Conservation (phyloP, 2,888 invertebrate genomes). For the Hirtodrosophila trivittata region DNA sequence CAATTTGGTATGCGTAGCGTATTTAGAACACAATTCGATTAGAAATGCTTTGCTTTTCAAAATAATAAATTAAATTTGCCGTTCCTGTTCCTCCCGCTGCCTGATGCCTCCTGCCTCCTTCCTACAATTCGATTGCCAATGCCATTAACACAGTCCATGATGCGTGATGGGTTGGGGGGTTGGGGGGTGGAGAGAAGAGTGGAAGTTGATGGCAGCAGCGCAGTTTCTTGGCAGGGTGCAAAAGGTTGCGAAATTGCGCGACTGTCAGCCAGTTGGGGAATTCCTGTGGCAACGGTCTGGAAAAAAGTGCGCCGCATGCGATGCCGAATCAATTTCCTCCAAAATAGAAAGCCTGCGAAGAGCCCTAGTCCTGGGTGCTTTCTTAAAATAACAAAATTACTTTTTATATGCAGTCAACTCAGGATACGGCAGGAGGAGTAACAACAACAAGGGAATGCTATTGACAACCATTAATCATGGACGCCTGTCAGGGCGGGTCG, state of each 20-base stretch:
- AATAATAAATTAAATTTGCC: slow-evolving; percentile 82
- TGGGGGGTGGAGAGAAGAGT: neutral
- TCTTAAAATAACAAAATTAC: slow-evolving; percentile 80
- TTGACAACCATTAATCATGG: slow-evolving; percentile 85
- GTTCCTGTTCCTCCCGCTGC: slow-evolving; percentile 26
- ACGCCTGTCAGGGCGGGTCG: slow-evolving; percentile 82
- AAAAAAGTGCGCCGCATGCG: slow-evolving; percentile 64
- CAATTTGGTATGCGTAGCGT: slow-evolving; percentile 78
- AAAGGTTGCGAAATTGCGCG: slow-evolving; percentile 74
- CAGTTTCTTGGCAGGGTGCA: slow-evolving; percentile 64
- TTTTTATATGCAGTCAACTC: slow-evolving; percentile 70
- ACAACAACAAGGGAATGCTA: slow-evolving; percentile 69
- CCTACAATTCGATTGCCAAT: slow-evolving; percentile 67
- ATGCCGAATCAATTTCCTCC: slow-evolving; percentile 78
- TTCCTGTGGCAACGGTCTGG: slow-evolving; percentile 73
- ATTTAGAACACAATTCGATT: slow-evolving; percentile 83
- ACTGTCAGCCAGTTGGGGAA: slow-evolving; percentile 66
- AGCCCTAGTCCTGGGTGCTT: slow-evolving; percentile 59
- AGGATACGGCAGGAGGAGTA: slow-evolving; percentile 29
- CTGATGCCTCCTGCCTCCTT: slow-evolving; percentile 15
- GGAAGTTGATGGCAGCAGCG: slow-evolving; percentile 11
- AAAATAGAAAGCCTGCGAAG: slow-evolving; percentile 37
- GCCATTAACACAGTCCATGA: slow-evolving; percentile 77
- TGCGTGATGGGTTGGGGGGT: slow-evolving; percentile 16
- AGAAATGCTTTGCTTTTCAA: slow-evolving; percentile 82